phyloP scores from a whole-genome alignment of 2,888 invertebrate genomes.

The Onthophagus sagittarius region DNA sequence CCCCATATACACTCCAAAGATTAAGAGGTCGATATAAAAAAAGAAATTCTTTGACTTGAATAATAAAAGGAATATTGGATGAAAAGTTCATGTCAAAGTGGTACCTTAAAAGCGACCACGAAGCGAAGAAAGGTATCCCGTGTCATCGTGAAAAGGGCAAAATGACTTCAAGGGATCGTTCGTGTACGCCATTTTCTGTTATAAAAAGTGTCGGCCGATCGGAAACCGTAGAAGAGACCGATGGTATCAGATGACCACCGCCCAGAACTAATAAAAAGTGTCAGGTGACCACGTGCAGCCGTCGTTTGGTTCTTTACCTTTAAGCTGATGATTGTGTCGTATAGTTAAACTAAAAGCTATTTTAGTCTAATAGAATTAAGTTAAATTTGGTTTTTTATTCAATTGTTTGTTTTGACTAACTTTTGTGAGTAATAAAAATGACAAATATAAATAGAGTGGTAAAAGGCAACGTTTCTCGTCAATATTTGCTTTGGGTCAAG shows the following conservation, averaged over 20 bases:
- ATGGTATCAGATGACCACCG: background rate
- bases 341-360: too few species aligned
- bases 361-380: too few species aligned
- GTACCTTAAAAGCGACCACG: background rate
- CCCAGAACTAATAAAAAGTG: background rate
- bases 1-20: background rate
- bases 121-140: background rate
- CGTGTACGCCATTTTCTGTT: background rate
- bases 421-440: constrained; percentile 29
- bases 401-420: background rate
- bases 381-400: too few species aligned
- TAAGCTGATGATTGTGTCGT: background rate
- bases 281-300: background rate
- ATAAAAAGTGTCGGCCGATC: background rate
- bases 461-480: constrained; percentile 24
- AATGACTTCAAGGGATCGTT: background rate
- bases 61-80: too few species aligned
- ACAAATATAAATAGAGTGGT: constrained; percentile 25
- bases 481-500: constrained; percentile 39
- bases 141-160: background rate
- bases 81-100: background rate
- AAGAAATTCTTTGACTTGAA: background rate
- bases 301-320: background rate
- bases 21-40: background rate
- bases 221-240: background rate